phyloP scores from a whole-genome alignment of 2,113 vertebrate species.

The Tylochromis polylepis region DNA sequence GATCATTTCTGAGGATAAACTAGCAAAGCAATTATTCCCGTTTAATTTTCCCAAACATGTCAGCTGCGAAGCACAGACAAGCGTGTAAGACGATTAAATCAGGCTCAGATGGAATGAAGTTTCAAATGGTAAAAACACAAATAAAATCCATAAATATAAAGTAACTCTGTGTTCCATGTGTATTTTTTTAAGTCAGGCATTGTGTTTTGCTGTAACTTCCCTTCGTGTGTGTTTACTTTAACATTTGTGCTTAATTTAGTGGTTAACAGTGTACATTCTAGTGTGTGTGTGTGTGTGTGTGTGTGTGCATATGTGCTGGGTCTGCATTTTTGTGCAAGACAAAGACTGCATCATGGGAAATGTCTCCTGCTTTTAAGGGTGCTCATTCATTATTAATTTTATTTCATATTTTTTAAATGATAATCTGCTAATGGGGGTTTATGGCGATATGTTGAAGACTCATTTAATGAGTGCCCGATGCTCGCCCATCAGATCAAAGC shows the following conservation, averaged over 20 bases:
- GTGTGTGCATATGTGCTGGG: background rate
- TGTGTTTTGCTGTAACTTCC: background rate
- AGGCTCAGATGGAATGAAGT: background rate
- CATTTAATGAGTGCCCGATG: background rate
- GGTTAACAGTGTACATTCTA: background rate
- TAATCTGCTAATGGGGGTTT: background rate
- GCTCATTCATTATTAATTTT: background rate
- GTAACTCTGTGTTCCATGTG: background rate
- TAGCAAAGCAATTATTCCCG: background rate
- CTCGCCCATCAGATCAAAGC: background rate
- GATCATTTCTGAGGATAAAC: slow-evolving; percentile 9
- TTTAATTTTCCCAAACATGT: background rate
- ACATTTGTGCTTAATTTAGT: background rate
- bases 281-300: background rate
- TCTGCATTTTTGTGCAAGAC: background rate
- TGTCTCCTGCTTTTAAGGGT: background rate
- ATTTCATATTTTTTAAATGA: background rate
- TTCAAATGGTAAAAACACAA: background rate
- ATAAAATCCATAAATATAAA: background rate
- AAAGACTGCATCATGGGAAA: background rate
- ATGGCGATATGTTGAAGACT: background rate
- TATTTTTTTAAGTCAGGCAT: background rate
- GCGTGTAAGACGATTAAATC: background rate
- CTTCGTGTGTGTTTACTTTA: background rate
- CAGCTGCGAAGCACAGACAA: background rate